Evolutionary conservation across 2,888 invertebrate species (phyloP).

Genomic region (Salpingus planirostris): DNA sequence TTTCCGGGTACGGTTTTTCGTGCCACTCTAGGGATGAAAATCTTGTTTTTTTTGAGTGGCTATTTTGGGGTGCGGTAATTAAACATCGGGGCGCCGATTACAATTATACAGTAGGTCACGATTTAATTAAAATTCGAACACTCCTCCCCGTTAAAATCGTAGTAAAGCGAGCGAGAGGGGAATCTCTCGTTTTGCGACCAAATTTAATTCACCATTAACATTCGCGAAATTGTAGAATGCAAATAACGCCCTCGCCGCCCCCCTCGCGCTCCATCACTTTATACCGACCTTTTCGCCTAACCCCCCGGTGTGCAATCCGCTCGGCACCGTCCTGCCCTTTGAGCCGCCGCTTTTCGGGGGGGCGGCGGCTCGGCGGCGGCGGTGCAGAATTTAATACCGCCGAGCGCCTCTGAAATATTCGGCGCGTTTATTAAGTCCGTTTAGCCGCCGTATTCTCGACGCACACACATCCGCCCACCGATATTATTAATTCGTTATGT

Average conservation of each 20-base stretch:
- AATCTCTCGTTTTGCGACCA: slow-evolving; percentile 25
- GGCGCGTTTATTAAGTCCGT: slow-evolving; percentile 12
- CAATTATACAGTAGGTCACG: slow-evolving; percentile 19
- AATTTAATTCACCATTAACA: slow-evolving; percentile 25
- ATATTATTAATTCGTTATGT: slow-evolving; percentile 9
- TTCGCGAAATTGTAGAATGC: slow-evolving; percentile 24
- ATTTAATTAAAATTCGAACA: slow-evolving; percentile 23
- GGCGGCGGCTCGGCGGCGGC: too few relatives aligned
- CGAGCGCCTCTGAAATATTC: slow-evolving; percentile 12
- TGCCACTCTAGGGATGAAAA: too few relatives aligned
- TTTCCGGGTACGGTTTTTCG: too few relatives aligned
- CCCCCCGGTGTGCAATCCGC: too few relatives aligned
- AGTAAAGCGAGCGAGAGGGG: slow-evolving; percentile 16
- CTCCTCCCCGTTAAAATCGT: slow-evolving; percentile 20
- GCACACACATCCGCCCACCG: neutral
- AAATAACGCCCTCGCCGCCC: slow-evolving; percentile 14
- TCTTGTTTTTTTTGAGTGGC: too few relatives aligned
- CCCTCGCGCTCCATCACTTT: slow-evolving; percentile 13
- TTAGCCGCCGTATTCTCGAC: slow-evolving; percentile 5
- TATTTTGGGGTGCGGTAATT: too few relatives aligned
- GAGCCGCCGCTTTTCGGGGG: too few relatives aligned
- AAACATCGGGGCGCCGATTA: slow-evolving; percentile 16
- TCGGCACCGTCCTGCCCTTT: too few relatives aligned
- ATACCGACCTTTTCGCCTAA: slow-evolving; percentile 11
- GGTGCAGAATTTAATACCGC: slow-evolving; percentile 14